Evolutionary conservation across 2,113 vertebrate genomes (phyloP).

Genomic region (Craseonycteris thonglongyai): DNA sequence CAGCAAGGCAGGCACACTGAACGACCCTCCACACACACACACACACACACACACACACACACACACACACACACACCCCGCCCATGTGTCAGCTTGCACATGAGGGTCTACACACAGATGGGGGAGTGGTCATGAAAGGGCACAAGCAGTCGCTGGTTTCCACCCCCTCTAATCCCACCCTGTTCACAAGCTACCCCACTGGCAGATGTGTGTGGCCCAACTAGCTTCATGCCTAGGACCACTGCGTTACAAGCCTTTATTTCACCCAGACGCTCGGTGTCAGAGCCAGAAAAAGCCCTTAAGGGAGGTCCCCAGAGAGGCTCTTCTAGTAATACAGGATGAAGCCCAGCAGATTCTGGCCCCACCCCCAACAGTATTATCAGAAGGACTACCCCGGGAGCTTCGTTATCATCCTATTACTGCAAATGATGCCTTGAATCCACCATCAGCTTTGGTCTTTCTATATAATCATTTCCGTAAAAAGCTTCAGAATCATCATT

Average conservation of each 20-base stretch:
- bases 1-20: neutral
- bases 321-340: neutral
- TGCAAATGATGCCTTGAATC: slow-evolving; percentile 32
- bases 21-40: no score
- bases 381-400: neutral
- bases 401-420: slow-evolving; percentile 30
- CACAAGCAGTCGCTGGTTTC: neutral
- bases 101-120: neutral
- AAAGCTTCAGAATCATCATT: slow-evolving; percentile 57
- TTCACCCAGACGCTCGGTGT: neutral
- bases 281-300: neutral
- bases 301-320: neutral
- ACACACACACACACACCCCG: no score
- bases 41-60: no score
- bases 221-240: neutral
- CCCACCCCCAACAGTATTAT: neutral
- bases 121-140: neutral
- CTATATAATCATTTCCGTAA: slow-evolving; percentile 57
- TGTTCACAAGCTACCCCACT: neutral
- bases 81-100: fast-evolving
- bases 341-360: neutral
- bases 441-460: slow-evolving; percentile 51
- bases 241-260: neutral
- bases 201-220: no score
- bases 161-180: neutral